Evolutionary conservation across 2,797 vertebrate species (phyloP), one percentile per base, ranked within the genome.

Genomic region (Melanotaenia nigrans): DNA sequence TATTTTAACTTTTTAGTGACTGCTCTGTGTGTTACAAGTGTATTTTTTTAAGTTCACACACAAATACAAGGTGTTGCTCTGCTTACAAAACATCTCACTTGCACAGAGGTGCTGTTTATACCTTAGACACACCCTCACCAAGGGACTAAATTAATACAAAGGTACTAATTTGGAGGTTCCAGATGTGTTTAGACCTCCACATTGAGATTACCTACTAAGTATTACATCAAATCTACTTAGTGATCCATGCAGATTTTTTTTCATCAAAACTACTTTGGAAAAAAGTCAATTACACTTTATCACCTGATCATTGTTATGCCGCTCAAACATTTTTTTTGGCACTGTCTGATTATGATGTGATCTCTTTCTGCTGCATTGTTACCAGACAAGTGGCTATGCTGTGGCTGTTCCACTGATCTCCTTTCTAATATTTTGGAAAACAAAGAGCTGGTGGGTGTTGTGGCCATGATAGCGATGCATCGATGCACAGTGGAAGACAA

Each of bases 111-210:
- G 30, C 51, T 85, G 72, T 81, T 86, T 66, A 64, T 78, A 68
- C 65, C 66, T 62, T 38, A 85, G 16, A 65, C 75, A 67, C 78
- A 79, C 79, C 64, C 73, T 66, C 45, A 56, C 81, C 65, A 61
- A 59, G 71, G 76, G 82, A 84, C 68, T 90, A 79, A 92, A 79
- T 90, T 74, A 91, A 90, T 79, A 75, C 60, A 73, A 32, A 61
- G 66, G 61, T 73, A 68, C 68, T 86, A 80, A 89, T 90, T 89
- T 64, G 84, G 77, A 84, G 62, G 60, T 81, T 71, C 56, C 62
- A 59, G 68, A 68, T 78, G 65, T 73, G 80, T 84, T 86, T 83
- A 83, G 71, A 84, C 87, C 73, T 53, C 28, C 69, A 91, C 87
- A 86, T 68, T 68, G 71, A 71, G 75, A 88, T 84, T 82, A 88